Conservation (phyloP, 2,797 vertebrate genomes). For the Mormyrops attenuatus region DNA sequence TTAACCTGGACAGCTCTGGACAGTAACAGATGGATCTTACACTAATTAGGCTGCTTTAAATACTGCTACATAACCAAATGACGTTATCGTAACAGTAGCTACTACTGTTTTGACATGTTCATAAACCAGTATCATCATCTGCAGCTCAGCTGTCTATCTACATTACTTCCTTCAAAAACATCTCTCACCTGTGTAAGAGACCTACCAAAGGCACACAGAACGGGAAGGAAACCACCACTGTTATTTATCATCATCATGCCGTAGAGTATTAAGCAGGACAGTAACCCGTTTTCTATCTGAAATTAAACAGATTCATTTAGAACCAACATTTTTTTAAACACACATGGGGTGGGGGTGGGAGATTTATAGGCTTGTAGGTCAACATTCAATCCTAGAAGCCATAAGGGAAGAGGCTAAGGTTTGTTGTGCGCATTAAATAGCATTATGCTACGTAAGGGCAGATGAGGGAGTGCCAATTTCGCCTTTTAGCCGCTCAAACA, state of each 20-base stretch:
- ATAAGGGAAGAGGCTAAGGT: background rate
- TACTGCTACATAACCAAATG: background rate
- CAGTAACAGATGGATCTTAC: background rate
- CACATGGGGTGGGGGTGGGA: background rate
- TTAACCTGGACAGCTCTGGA: background rate
- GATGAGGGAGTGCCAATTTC: constrained; percentile 13
- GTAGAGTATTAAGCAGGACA: background rate
- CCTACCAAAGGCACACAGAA: background rate
- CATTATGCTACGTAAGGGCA: constrained; percentile 23
- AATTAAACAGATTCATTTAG: background rate
- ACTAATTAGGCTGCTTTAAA: background rate
- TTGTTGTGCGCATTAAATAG: background rate
- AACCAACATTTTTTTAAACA: background rate
- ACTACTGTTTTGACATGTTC: background rate
- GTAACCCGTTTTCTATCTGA: background rate
- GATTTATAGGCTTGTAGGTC: background rate
- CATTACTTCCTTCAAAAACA: background rate
- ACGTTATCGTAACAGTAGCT: background rate
- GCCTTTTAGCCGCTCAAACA: background rate
- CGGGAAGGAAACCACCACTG: background rate
- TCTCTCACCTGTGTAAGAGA: background rate
- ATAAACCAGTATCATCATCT: background rate
- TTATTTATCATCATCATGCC: background rate
- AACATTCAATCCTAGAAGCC: constrained; percentile 3
- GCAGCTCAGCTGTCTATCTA: background rate